These are phyloP conservation scores for Heliconius himera DNA, from an alignment of 1,140 invertebrate genomes.

Conservation along the genomic window DNA sequence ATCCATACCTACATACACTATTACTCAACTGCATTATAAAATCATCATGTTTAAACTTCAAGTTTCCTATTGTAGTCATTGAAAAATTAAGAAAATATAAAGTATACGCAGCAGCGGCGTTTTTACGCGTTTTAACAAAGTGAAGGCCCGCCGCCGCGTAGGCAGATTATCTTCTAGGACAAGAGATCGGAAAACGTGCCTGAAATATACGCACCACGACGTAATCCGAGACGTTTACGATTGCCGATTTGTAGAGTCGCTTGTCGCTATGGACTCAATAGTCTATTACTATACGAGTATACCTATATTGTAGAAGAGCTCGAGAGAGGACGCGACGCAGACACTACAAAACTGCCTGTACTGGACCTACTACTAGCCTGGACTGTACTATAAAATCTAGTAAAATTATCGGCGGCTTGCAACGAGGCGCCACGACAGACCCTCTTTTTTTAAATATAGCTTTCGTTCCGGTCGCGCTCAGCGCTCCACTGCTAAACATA, in stretches of 20 bases:
- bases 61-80: not conserved
- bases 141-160: conserved; percentile 3
- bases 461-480: conserved; percentile 24
- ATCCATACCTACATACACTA: not conserved
- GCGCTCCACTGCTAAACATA: conserved; percentile 13
- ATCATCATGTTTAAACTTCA: not conserved
- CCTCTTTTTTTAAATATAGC: conserved; percentile 23
- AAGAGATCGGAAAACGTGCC: conserved; percentile 15
- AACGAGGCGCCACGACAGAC: conserved; percentile 13
- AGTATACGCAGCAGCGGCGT: not conserved
- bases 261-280: not conserved
- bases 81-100: not conserved
- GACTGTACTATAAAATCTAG: not conserved
- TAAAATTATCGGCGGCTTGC: conserved; percentile 16
- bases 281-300: too few species aligned
- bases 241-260: conserved; percentile 17
- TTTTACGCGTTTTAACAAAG: not conserved
- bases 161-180: conserved; percentile 21
- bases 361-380: not conserved
- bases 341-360: not conserved
- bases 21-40: not conserved
- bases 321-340: not conserved
- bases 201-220: conserved; percentile 13
- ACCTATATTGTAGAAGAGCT: too few species aligned
- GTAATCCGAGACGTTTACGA: conserved; percentile 24